These are phyloP conservation scores for Falco rusticolus DNA, from an alignment of 2,797 vertebrate species.

Conservation along the genomic window DNA sequence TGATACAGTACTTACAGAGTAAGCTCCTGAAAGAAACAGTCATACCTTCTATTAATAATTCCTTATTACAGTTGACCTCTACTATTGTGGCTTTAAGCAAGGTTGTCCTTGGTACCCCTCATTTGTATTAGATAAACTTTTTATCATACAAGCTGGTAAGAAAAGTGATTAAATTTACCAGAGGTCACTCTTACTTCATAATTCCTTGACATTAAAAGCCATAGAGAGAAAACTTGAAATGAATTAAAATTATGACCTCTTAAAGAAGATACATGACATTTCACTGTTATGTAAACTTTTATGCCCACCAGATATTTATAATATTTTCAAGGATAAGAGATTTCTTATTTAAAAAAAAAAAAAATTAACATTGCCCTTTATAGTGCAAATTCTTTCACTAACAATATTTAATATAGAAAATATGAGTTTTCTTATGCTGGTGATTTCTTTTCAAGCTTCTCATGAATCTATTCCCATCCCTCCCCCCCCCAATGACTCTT, in stretches of 20 bases:
- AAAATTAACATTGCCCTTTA: not conserved
- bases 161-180: constrained; percentile 29
- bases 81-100: constrained; percentile 3
- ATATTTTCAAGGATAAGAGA: not conserved
- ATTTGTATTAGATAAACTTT: not conserved
- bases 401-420: not conserved
- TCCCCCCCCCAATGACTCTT: not conserved
- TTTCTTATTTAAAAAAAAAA: not conserved
- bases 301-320: not conserved
- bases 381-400: not conserved
- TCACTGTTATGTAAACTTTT: not conserved
- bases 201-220: not conserved
- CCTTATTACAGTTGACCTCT: not conserved
- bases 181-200: not conserved
- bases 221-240: not conserved
- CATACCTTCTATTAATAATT: not conserved
- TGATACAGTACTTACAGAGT: not conserved
- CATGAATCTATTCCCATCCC: not conserved
- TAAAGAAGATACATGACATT: not conserved
- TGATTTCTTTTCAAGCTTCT: not conserved
- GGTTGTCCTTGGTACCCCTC: not conserved
- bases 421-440: not conserved
- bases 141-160: not conserved
- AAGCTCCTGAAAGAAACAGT: not conserved
- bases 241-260: not conserved